Conservation (phyloP, 2,888 invertebrate species). For the Thecophora atra region DNA sequence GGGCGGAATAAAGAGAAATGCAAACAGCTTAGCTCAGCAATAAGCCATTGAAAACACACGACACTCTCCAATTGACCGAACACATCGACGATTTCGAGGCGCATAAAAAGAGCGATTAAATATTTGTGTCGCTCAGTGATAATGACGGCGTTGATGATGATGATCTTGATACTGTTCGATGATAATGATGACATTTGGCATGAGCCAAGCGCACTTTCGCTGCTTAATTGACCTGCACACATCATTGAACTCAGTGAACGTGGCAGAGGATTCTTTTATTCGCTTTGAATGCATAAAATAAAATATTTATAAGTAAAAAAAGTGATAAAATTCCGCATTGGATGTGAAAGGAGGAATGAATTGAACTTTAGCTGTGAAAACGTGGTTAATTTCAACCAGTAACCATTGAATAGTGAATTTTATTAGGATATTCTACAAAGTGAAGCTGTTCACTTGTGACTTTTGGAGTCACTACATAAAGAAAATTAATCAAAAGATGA, state of each 20-base stretch:
- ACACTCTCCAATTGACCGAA: neutral
- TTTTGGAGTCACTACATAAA: no score
- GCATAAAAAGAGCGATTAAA: slow-evolving; percentile 44
- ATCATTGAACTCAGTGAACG: neutral
- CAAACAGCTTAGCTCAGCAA: neutral
- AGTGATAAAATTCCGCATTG: slow-evolving; percentile 17
- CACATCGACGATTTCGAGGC: slow-evolving; percentile 32
- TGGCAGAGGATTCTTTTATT: neutral
- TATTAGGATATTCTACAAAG: no score
- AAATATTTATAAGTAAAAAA: neutral
- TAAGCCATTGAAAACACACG: no score
- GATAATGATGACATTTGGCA: slow-evolving; percentile 3
- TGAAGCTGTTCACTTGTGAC: no score
- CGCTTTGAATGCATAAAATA: neutral
- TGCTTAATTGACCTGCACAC: slow-evolving; percentile 31
- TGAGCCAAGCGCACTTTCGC: slow-evolving; percentile 30
- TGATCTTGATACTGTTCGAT: neutral
- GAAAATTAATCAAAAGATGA: no score
- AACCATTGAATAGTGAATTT: no score
- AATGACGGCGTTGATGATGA: no score
- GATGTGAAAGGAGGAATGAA: slow-evolving; percentile 5
- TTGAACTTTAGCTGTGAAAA: no score
- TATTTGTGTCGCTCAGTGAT: neutral
- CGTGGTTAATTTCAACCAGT: no score
- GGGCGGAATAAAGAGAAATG: neutral